A percentile compares a stretch with the other conserved stretches of the same genome.
phyloP scores from a whole-genome alignment of 1,140 invertebrate genomes.

The Sitodiplosis mosellana region DNA sequence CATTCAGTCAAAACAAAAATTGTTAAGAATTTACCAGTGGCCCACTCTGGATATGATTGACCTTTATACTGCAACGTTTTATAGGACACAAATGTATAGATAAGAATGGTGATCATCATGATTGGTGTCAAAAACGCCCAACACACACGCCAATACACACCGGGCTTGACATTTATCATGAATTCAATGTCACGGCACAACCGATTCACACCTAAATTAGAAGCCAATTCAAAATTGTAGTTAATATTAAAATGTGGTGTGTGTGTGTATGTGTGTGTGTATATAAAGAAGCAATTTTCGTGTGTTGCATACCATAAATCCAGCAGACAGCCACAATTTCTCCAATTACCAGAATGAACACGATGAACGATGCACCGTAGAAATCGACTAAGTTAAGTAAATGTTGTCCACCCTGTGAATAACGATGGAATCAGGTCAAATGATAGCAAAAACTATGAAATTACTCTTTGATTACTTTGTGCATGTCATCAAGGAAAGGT shows the following conservation, averaged over 20 bases:
- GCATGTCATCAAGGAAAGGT: too few relatives aligned
- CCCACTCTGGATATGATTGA: conserved; percentile 26
- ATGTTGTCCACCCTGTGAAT: conserved; percentile 54
- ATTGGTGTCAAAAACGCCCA: conserved; percentile 63
- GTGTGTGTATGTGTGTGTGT: too few relatives aligned
- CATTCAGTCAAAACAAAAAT: neutral
- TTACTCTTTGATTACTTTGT: neutral
- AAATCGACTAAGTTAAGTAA: conserved; percentile 60
- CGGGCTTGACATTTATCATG: conserved; percentile 50
- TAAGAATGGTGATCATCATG: conserved; percentile 41
- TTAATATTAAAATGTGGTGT: too few relatives aligned
- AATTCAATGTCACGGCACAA: conserved; percentile 41
- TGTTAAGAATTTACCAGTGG: conserved; percentile 15
- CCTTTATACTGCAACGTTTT: conserved; percentile 31
- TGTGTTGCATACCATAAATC: conserved; percentile 65
- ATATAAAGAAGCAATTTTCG: too few relatives aligned
- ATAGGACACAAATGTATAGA: conserved; percentile 39
- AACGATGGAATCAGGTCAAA: conserved; percentile 2
- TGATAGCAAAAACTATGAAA: neutral
- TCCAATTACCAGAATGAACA: conserved; percentile 43
- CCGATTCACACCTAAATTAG: conserved; percentile 27
- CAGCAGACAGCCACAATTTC: conserved; percentile 44
- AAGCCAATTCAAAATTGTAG: too few relatives aligned
- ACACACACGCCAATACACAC: conserved; percentile 59
- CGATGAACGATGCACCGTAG: conserved; percentile 52